These are phyloP conservation scores for Orthonyx spaldingii DNA, from an alignment of 2,113 vertebrate species.

Conservation along the genomic window DNA sequence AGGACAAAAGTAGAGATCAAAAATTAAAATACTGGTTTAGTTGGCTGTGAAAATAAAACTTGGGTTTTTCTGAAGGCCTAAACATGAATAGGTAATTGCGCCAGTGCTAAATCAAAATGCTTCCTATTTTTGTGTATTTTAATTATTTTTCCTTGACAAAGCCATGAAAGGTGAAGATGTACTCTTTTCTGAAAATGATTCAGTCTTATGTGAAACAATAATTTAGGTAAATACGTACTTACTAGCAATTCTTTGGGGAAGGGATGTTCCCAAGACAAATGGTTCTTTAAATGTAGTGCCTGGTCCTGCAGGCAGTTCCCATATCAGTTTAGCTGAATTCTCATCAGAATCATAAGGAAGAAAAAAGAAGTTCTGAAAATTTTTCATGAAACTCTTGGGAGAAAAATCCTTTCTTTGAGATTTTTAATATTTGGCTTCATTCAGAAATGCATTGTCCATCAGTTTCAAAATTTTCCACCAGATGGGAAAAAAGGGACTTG, in stretches of 20 bases:
- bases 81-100: not conserved
- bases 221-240: not conserved
- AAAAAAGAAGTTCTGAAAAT: not conserved
- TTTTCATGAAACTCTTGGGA: not conserved
- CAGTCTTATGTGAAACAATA: not conserved
- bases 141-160: not conserved
- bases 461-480: not conserved
- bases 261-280: not conserved
- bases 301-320: not conserved
- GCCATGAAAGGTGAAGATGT: not conserved
- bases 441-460: not conserved
- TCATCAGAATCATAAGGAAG: not conserved
- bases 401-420: not conserved
- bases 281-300: constrained; percentile 2
- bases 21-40: not conserved
- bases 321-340: not conserved
- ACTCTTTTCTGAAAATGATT: not conserved
- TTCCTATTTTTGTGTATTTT: not conserved
- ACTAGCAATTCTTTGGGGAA: constrained; percentile 1
- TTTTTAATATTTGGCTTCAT: not conserved
- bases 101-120: not conserved
- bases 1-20: not conserved
- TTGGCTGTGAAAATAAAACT: not conserved
- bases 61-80: not conserved
- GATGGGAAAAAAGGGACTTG: not conserved